These are phyloP conservation scores for Nymphalis polychloros DNA, from an alignment of 2,888 invertebrate genomes.

Conservation along the genomic window DNA sequence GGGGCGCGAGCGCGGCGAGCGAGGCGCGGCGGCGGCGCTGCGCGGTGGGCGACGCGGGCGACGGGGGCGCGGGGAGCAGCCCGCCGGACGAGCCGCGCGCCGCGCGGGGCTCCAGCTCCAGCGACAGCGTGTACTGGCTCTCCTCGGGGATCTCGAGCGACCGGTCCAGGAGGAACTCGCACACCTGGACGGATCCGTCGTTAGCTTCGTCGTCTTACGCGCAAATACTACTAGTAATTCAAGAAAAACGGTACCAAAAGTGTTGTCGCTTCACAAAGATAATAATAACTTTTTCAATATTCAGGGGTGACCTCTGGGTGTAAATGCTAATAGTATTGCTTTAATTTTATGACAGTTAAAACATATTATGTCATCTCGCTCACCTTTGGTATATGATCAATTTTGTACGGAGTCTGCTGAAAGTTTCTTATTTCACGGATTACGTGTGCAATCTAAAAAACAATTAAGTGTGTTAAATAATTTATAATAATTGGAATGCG, in stretches of 20 bases:
- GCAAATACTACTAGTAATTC: too few relatives aligned
- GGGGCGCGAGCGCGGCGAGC: slow-evolving; percentile 59
- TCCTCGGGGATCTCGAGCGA: slow-evolving; percentile 90
- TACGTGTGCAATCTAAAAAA: slow-evolving; percentile 92
- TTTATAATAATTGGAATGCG: not conserved
- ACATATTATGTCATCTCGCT: slow-evolving; percentile 5
- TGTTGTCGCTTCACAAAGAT: too few relatives aligned
- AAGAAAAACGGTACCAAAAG: not conserved
- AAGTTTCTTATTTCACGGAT: slow-evolving; percentile 95
- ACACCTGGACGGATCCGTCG: slow-evolving; percentile 55
- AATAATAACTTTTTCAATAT: too few relatives aligned
- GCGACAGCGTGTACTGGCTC: slow-evolving; percentile 90
- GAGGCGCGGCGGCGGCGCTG: slow-evolving; percentile 78
- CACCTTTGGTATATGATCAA: slow-evolving; percentile 91
- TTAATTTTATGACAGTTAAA: too few relatives aligned
- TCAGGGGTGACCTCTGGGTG: too few relatives aligned
- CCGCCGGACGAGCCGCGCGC: slow-evolving; percentile 63
- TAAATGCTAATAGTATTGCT: too few relatives aligned
- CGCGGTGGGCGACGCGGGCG: slow-evolving; percentile 67
- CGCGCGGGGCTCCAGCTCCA: slow-evolving; percentile 91
- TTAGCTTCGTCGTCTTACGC: too few relatives aligned
- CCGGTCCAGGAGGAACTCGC: slow-evolving; percentile 89
- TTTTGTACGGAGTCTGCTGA: slow-evolving; percentile 95
- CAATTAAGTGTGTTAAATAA: not conserved
- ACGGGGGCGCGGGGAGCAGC: slow-evolving; percentile 43